Evolutionary conservation across 2,797 vertebrate species (phyloP).

Genomic region (Cryptoblepharus egeriae): DNA sequence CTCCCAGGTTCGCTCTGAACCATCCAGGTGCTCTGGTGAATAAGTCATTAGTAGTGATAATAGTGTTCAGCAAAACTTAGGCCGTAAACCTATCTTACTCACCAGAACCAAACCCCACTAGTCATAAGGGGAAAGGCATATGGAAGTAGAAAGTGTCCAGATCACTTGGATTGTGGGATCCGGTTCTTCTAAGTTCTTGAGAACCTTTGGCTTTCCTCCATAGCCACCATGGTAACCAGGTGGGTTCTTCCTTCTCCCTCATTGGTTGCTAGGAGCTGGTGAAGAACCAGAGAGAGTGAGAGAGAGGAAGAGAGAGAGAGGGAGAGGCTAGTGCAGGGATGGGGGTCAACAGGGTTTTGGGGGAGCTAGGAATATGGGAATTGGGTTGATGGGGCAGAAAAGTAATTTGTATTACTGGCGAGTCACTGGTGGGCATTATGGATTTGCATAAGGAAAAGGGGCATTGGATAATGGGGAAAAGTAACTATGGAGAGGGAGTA

Average conservation of each 20-base stretch:
- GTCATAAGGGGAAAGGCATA: neutral
- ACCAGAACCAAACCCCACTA: too few relatives aligned
- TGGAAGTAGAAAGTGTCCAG: neutral
- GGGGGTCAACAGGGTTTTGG: neutral
- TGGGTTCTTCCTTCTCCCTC: constrained; percentile 22
- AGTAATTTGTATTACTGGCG: neutral
- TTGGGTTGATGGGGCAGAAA: neutral
- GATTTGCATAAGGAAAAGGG: neutral
- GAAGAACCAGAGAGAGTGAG: constrained; percentile 16
- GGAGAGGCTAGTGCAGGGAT: constrained; percentile 22
- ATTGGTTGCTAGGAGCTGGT: constrained; percentile 37
- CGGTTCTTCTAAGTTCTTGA: neutral
- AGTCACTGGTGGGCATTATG: neutral
- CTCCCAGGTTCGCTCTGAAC: neutral
- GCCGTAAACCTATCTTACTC: too few relatives aligned
- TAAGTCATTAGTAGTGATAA: too few relatives aligned
- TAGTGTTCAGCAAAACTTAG: too few relatives aligned
- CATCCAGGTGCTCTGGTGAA: neutral
- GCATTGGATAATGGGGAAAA: neutral
- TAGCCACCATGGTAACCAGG: constrained; percentile 22
- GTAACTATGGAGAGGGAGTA: neutral
- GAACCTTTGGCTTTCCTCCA: neutral
- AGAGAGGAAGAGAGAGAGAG: constrained; percentile 2
- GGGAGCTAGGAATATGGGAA: neutral
- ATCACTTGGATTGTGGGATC: too few relatives aligned